phyloP scores from a whole-genome alignment of 2,113 vertebrate species.

The Danionella cerebrum region DNA sequence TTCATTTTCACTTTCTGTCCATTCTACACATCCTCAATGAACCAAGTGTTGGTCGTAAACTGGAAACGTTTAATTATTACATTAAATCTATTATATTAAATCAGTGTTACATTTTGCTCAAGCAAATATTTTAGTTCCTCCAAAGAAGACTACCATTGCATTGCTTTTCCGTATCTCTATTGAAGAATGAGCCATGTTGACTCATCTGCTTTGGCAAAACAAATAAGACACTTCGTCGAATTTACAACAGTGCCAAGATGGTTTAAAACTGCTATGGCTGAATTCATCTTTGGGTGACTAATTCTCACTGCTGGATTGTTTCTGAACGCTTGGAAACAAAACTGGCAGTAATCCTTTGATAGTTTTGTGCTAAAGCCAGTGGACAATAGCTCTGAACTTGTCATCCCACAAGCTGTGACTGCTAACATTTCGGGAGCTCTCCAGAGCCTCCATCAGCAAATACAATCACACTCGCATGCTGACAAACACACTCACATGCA shows the following conservation, averaged over 20 bases:
- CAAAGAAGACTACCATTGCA: background rate
- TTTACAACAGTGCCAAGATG: background rate
- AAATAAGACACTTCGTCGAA: background rate
- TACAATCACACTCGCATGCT: background rate
- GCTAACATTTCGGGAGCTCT: constrained; percentile 4
- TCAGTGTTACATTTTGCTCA: background rate
- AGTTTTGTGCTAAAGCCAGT: constrained; percentile 15
- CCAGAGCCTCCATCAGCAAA: background rate
- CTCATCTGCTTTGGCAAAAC: background rate
- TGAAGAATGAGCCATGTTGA: background rate
- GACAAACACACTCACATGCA: background rate
- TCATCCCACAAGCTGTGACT: constrained; percentile 5
- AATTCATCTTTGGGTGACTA: background rate
- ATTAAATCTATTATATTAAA: too few species aligned
- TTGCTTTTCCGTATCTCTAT: background rate
- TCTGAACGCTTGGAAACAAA: background rate
- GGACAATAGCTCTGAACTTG: constrained; percentile 11
- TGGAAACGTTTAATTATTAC: too few species aligned
- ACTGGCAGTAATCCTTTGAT: constrained; percentile 15
- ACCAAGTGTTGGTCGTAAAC: too few species aligned
- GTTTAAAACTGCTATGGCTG: background rate
- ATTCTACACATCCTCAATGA: too few species aligned
- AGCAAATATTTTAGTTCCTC: background rate
- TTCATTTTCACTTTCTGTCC: too few species aligned
- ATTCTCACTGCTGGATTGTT: constrained; percentile 15